Percentiles rank a stretch among this genome's conserved stretches.
Evolutionary conservation across 2,113 vertebrate genomes (phyloP).

Genomic region (Elanoides forficatus): DNA sequence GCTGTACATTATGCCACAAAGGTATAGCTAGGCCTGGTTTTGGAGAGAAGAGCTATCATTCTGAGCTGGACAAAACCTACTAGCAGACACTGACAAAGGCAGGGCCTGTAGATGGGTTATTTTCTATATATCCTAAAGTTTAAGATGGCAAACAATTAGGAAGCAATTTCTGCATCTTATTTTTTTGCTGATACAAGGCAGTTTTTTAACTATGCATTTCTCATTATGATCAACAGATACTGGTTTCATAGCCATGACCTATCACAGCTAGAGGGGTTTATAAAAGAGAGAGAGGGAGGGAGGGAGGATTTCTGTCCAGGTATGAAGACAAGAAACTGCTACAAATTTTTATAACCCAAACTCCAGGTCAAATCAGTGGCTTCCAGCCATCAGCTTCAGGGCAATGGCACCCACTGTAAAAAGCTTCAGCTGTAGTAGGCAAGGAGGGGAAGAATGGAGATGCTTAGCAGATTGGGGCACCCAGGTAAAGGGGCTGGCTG

Average conservation of each 20-base stretch:
- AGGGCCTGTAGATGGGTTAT: neutral
- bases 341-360: neutral
- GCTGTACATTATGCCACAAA: neutral
- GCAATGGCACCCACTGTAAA: neutral
- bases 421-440: neutral
- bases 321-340: neutral
- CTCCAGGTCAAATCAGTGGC: neutral
- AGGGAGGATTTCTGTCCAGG: neutral
- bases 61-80: neutral
- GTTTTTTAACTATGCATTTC: neutral
- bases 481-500: fast-evolving
- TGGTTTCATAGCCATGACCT: neutral
- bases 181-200: neutral
- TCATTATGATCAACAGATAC: neutral
- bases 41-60: neutral
- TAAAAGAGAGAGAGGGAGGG: neutral
- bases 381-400: neutral
- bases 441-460: neutral
- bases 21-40: neutral
- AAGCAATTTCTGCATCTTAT: neutral
- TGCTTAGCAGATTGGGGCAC: neutral
- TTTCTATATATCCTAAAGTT: neutral
- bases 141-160: neutral
- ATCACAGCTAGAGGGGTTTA: neutral
- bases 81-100: neutral